Conservation (phyloP, 2,888 invertebrate species). For the Oeneis ivallda region DNA sequence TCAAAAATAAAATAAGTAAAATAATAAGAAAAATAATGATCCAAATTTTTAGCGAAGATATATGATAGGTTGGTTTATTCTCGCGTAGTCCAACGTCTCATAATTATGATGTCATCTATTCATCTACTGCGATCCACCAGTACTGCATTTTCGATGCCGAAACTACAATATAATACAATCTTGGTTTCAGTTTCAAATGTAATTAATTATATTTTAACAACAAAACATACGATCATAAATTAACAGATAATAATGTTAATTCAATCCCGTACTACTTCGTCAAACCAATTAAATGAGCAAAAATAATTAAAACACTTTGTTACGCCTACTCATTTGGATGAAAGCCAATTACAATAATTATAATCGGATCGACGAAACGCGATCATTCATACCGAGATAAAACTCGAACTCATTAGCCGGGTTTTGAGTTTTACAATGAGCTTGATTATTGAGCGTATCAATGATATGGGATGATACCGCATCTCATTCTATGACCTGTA, state of each 20-base stretch:
- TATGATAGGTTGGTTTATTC: no score
- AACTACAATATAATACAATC: no score
- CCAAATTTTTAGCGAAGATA: no score
- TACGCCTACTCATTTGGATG: constrained; percentile 2
- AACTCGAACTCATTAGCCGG: not conserved
- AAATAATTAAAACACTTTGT: constrained; percentile 11
- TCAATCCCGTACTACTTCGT: constrained; percentile 4
- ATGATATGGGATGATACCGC: no score
- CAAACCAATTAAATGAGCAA: constrained; percentile 18
- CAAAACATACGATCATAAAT: not conserved
- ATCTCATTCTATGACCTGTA: no score
- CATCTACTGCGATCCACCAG: no score
- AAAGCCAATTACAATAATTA: constrained; percentile 12
- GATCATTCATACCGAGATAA: not conserved
- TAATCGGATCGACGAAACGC: not conserved
- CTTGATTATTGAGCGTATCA: not conserved
- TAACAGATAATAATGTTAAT: constrained; percentile 3
- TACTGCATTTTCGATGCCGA: no score
- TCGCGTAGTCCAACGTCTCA: no score
- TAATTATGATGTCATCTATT: no score
- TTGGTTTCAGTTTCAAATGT: not conserved
- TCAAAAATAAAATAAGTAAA: no score
- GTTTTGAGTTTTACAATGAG: constrained; percentile 2
- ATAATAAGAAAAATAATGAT: no score
- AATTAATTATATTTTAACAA: no score